Conservation (phyloP, 1,140 invertebrate genomes). For the Mylabris phalerata region DNA sequence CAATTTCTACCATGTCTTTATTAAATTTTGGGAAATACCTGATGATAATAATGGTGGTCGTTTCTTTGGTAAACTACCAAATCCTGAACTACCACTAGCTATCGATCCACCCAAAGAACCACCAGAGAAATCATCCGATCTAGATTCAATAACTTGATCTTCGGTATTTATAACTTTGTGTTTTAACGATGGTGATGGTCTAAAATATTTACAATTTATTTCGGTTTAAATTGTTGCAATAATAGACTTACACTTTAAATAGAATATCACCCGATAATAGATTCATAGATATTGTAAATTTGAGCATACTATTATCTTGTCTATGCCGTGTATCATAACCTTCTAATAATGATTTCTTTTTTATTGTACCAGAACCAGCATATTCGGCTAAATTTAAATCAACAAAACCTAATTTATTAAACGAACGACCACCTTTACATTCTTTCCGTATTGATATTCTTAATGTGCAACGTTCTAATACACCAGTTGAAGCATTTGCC, state of each 20-base stretch:
- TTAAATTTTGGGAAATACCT: slow-evolving; percentile 39
- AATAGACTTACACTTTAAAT: slow-evolving; percentile 80
- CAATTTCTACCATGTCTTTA: background rate
- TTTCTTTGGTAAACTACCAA: slow-evolving; percentile 75
- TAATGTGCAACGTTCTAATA: slow-evolving; percentile 85
- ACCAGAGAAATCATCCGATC: slow-evolving; percentile 41
- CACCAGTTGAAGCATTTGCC: slow-evolving; percentile 87
- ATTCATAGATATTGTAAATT: slow-evolving; percentile 85
- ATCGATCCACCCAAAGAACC: slow-evolving; percentile 56
- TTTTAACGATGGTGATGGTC: slow-evolving; percentile 62
- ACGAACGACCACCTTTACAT: slow-evolving; percentile 51
- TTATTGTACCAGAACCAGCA: slow-evolving; percentile 83
- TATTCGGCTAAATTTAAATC: slow-evolving; percentile 95
- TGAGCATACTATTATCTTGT: slow-evolving; percentile 93
- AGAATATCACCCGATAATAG: slow-evolving; percentile 92
- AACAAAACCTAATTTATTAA: slow-evolving; percentile 86
- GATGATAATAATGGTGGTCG: slow-evolving; percentile 53
- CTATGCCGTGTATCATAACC: slow-evolving; percentile 87
- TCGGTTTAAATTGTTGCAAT: too few species aligned
- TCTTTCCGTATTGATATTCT: slow-evolving; percentile 94
- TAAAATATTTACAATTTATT: slow-evolving; percentile 33
- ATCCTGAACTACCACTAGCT: slow-evolving; percentile 70
- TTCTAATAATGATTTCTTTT: slow-evolving; percentile 81
- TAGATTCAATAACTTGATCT: slow-evolving; percentile 26
- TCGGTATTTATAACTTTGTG: slow-evolving; percentile 45